Base-by-base conservation (phyloP, 2,888 invertebrate species). In the Altica lythri region DNA sequence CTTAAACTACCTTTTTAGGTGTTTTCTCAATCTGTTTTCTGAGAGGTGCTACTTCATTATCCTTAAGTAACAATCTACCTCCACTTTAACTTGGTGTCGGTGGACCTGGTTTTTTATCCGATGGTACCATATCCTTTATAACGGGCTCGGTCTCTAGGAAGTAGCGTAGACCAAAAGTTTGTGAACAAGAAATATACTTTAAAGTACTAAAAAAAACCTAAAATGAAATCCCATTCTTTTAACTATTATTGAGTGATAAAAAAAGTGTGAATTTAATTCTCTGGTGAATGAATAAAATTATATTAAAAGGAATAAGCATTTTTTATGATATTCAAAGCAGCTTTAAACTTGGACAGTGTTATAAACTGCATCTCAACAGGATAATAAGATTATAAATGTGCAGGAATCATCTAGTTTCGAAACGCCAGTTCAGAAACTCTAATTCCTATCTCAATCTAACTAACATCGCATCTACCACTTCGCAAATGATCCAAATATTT, bases 11-110 rank as follows among this genome's bases (percentile, higher is more conserved):
- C 78, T 77, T 74, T 80, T 82, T 13, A 67, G 71, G 12, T 68
- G 66, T 37, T n/a, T 37, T 51, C 68, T 66, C 17, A 54, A 61
- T 77, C 80, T 52, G 73, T 68, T 68, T 18, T 53, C 77, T 57
- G 86, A 86, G 53, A 80, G 80, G 72, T 60, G 81, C 81, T 0
- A 81, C 79, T 54, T 85, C 83, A 74, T 82, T 75, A 1, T 74
- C 72, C 73, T 86, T 86, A 38, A 86, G 81, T 0, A 90, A 90
- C 5, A 85, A 76, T 58, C 90, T 80, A 1, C 75, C 77, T 8
- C 89, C 89, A 72, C 90, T 86, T 77, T 90, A 92, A 76, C 90
- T 90, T 0, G 92, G 92, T 1, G 92, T 92, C 14, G 92, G 92
- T 37, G 91, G 92, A 1, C 92, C 92, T 0, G 92, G 92, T 68